Evolutionary conservation across 2,888 invertebrate genomes (phyloP).

Genomic region (Aethes cnicana): DNA sequence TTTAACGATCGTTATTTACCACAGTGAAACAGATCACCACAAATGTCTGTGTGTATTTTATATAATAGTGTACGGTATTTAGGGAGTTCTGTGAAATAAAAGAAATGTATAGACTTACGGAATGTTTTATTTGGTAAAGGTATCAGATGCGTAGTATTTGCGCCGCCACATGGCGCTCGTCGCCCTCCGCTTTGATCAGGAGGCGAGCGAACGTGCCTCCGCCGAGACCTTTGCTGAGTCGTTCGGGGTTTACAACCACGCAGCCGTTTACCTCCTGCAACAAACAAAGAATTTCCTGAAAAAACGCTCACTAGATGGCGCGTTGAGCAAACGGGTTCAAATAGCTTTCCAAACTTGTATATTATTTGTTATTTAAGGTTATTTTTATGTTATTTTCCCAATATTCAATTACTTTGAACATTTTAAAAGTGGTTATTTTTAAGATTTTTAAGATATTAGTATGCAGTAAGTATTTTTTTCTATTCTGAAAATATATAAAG

Average conservation of each 20-base stretch:
- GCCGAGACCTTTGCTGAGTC: slow-evolving; percentile 87
- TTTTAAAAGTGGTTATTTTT: too few relatives aligned
- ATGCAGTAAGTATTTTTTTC: too few relatives aligned
- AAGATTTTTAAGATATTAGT: too few relatives aligned
- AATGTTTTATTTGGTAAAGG: slow-evolving; percentile 18
- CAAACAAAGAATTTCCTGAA: not conserved
- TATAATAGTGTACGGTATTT: not conserved
- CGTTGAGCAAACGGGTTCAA: too few relatives aligned
- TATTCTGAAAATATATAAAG: too few relatives aligned
- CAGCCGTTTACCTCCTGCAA: slow-evolving; percentile 88
- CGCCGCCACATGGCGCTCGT: slow-evolving; percentile 49
- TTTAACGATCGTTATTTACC: too few relatives aligned
- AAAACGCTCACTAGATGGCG: slow-evolving; percentile 16
- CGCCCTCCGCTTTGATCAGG: slow-evolving; percentile 69
- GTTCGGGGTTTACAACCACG: slow-evolving; percentile 93
- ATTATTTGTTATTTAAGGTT: too few relatives aligned
- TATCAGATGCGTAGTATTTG: slow-evolving; percentile 70
- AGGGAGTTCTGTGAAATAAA: not conserved
- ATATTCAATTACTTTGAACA: too few relatives aligned
- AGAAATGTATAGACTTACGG: slow-evolving; percentile 11
- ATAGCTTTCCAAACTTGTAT: too few relatives aligned
- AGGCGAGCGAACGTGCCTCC: slow-evolving; percentile 91
- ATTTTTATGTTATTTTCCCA: too few relatives aligned
- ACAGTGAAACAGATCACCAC: too few relatives aligned
- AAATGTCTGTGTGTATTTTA: too few relatives aligned